Conservation (phyloP, 2,797 vertebrate species). For the Amblyraja radiata region DNA sequence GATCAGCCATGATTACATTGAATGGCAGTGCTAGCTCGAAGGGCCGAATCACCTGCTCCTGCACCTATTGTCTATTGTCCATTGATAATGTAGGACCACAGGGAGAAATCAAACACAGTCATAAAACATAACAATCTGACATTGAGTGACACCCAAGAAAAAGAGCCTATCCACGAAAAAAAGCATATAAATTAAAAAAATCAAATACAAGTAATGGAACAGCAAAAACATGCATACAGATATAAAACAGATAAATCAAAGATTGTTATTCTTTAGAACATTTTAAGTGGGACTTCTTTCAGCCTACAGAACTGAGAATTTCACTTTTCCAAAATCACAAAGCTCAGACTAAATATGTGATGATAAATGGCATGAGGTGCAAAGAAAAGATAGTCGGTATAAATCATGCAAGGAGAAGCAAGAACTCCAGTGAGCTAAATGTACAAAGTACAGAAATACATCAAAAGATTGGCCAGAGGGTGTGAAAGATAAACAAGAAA, state of each 20-base stretch:
- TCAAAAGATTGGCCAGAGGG: not conserved
- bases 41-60: no score
- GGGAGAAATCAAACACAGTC: not conserved
- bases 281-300: not conserved
- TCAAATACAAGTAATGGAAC: not conserved
- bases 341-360: not conserved
- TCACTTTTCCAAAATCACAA: not conserved
- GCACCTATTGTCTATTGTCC: no score
- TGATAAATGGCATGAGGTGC: not conserved
- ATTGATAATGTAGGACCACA: not conserved
- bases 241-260: not conserved
- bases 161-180: not conserved
- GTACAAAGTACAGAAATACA: not conserved
- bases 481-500: not conserved
- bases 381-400: not conserved
- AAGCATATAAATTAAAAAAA: not conserved
- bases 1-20: no score
- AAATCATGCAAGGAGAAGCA: not conserved
- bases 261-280: not conserved
- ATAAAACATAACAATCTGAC: not conserved
- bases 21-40: no score
- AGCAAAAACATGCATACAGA: not conserved
- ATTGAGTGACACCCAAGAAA: not conserved
- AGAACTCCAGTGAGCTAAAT: not conserved
- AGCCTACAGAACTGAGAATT: not conserved